Base-by-base conservation (phyloP, 2,113 vertebrate species). In the Lamprotornis superbus region DNA sequence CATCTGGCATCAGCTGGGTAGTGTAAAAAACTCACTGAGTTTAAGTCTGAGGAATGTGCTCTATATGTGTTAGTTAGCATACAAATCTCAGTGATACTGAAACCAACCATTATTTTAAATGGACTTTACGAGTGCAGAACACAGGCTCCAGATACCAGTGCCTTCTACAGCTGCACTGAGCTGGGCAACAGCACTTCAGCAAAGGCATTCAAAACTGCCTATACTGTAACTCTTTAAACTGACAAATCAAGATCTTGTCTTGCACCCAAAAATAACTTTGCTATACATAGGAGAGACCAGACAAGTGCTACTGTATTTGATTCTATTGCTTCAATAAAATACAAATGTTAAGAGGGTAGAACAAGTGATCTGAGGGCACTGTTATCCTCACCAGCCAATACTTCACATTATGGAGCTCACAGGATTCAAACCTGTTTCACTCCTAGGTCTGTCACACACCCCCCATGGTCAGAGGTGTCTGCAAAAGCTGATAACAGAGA, bases 351-450 rank as follows among this genome's bases (percentile, higher is more conserved):
- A 68, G 9, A 76, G 33, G 25, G 30, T 14, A 79, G 23, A 39
- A 52, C 3, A 44, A 81, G 63, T 2, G 1, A 71, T 46, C 27
- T 18, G 13, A 91, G 28, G 25, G n/a, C 1, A 1, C 28, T 40
- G 15, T 12, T 73, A 27, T 46, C 18, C 53, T 76, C 67, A n/a
- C 11, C 40, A 79, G 63, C 5, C 52, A 67, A n/a, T 11, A 7
- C 6, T 67, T 14, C 55, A 42, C 0, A 0, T 19, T 7, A 2
- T 10, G 23, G n/a, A 70, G 18, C 42, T 71, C 18, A 3, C 15
- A 65, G 19, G 23, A 69, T 22, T 73, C 86, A 55, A 31, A 53
- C 12, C 46, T 53, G 9, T 23, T 33, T 61, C 1, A 0, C 24
- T 82, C 12, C 67, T 8, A 23, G 12, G 7, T 57, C 61, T 65